Evolutionary conservation across 2,797 vertebrate genomes (phyloP), one percentile per base, ranked within the genome.

Genomic region (Manis javanica): DNA sequence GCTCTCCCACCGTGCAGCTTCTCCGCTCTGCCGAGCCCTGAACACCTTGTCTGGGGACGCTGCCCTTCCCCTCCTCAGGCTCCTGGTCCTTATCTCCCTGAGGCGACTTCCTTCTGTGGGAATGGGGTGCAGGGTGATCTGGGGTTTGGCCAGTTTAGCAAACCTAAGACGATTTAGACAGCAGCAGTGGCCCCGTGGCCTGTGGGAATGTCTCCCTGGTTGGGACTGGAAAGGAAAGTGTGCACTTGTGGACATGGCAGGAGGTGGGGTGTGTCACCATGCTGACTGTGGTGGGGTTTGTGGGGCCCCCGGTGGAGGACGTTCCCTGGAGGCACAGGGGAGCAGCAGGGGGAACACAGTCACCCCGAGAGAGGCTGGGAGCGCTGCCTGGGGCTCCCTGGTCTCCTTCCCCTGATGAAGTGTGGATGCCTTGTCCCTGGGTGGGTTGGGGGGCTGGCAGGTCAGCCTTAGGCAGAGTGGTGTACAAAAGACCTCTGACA

Each of bases 191-290:
- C n/a, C 57, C 46, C 0, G 0, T 3, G 82, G 42, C 46, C 64
- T 84, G 2, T 39, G 24, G 53, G 29, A 5, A 3, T 13, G 5
- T 39, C 42, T 39, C 12, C 0, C 15, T n/a, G 63, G 16, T 87
- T 75, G 14, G 26, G 53, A 49, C 7, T 10, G 34, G 78, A 64
- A 69, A 75, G 42, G 46, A 39, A 64, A 26, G 6, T 26, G 37
- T 5, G 0, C 0, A 2, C 53, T 9, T 77, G 68, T 83, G 46
- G 23, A 61, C 2, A 64, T 63, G 10, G 3, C 12, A 2, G 14
- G 84, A 46, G 24, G n/a, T 2, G 19, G 4, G 21, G n/a, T 0
- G 13, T 4, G 7, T 59, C 26, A 24, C 23, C 0, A 0, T 24
- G 46, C 23, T 78, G 68, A 34, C 19, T 46, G 10, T 46, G 46